phyloP scores from a whole-genome alignment of 2,113 vertebrate genomes.

The Nibea coibor region DNA sequence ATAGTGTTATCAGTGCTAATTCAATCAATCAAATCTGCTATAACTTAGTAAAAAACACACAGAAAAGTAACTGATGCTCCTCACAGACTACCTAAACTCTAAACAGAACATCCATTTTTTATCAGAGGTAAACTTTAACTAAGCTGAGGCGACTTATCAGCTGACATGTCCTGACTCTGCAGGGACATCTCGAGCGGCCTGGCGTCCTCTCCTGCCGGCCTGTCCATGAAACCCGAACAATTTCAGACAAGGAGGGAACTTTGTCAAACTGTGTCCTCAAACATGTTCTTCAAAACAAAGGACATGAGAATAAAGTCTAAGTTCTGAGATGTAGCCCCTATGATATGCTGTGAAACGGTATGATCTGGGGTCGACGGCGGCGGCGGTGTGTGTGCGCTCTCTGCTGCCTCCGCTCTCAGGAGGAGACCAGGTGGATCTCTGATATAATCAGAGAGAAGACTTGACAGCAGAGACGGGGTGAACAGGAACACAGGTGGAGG shows the following conservation, averaged over 20 bases:
- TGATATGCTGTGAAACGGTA: slow-evolving; percentile 44
- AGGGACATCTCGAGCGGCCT: slow-evolving; percentile 26
- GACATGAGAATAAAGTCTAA: slow-evolving; percentile 36
- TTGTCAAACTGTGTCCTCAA: slow-evolving; percentile 24
- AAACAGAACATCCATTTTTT: slow-evolving; percentile 35
- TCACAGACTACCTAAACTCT: slow-evolving; percentile 56
- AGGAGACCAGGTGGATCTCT: slow-evolving; percentile 29
- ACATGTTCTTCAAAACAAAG: slow-evolving; percentile 41
- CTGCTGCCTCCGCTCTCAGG: slow-evolving; percentile 29
- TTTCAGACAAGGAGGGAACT: slow-evolving; percentile 26
- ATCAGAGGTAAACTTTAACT: slow-evolving; percentile 46
- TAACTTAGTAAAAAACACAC: slow-evolving; percentile 69
- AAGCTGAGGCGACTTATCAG: slow-evolving; percentile 38
- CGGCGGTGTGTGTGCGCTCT: background rate
- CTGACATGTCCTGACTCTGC: slow-evolving; percentile 31
- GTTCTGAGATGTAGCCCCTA: slow-evolving; percentile 32
- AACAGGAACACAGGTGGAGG: slow-evolving; percentile 13
- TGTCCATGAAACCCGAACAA: slow-evolving; percentile 26
- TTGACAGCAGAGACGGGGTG: slow-evolving; percentile 25
- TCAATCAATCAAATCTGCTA: slow-evolving; percentile 36
- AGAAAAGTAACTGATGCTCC: slow-evolving; percentile 61
- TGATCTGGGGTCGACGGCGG: background rate
- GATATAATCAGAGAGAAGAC: slow-evolving; percentile 61
- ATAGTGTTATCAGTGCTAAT: slow-evolving; percentile 61
- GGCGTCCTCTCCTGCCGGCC: slow-evolving; percentile 20